Evolutionary conservation across 2,113 vertebrate species (phyloP).

Genomic region (Cynocephalus volans): DNA sequence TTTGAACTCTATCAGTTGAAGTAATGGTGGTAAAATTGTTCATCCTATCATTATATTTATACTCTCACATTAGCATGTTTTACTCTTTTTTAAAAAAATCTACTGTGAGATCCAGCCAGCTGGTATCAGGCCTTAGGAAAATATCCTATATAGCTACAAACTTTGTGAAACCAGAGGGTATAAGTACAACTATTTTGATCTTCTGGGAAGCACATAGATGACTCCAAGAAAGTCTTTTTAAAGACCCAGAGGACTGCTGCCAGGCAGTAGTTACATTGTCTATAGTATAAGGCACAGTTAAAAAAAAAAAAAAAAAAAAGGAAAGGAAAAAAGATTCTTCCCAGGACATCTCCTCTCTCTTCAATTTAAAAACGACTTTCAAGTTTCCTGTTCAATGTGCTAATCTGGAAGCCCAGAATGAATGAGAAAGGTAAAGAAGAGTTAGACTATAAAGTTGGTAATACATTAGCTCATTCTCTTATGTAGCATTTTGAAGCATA

Average conservation of each 20-base stretch:
- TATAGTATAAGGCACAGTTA: background rate
- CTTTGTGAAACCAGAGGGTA: background rate
- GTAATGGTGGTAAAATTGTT: conserved; percentile 53
- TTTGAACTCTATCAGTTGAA: conserved; percentile 53
- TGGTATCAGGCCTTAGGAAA: conserved; percentile 5
- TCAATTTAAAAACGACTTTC: conserved; percentile 44
- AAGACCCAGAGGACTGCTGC: background rate
- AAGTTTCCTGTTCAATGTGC: conserved; percentile 3
- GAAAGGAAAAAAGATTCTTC: background rate
- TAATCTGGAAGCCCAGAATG: background rate
- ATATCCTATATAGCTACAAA: background rate
- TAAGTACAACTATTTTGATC: conserved; percentile 6
- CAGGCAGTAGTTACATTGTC: background rate
- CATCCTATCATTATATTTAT: background rate
- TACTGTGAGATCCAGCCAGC: background rate
- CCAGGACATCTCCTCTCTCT: background rate
- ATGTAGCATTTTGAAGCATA: conserved; percentile 36
- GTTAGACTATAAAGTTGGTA: background rate
- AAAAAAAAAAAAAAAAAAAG: background rate
- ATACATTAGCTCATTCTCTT: background rate
- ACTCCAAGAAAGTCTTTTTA: background rate
- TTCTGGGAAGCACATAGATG: background rate
- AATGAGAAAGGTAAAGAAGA: background rate
- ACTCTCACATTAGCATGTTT: background rate
- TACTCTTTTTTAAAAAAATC: background rate